Evolutionary conservation across 64 coral and sea anemone genomes (phyloP), one percentile per base, ranked within the genome.

Genomic region (Dendrophyllia cribrosa): DNA sequence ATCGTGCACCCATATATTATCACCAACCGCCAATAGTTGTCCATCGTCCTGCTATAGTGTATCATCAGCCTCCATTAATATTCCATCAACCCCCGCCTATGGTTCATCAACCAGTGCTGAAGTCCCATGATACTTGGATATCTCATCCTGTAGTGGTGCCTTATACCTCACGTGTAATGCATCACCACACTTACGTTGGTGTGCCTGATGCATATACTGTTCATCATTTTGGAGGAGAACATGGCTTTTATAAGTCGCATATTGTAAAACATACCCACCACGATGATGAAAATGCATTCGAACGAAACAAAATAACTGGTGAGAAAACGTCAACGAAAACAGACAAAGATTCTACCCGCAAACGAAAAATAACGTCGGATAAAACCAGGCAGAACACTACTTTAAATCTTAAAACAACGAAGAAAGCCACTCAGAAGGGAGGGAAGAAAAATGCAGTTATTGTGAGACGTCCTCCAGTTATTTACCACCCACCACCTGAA

Each of bases 401-500:
- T 58, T 93, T 75, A 3, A 83, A 78, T 5, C 71, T 93, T 14
- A 99, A 91, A 78, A 90, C 76, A 26, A 91, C 91, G 55, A 88
- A 76, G 46, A 24, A 25, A 10, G 91, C 75, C 77, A 91, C 65
- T 76, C 78, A 89, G 16, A 99, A 91, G 21, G 91, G 85, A 19
- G 72, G 80, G 69, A 96, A 86, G 72, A 99, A 99, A 70, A 95
- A 99, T 67, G 63, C 91, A 12, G 91, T 99, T 4, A 83, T 96
- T 21, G 81, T 99, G 16, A 91, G 93, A 66, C 68, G 94, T 55
- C 97, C 97, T 15, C 94, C 97, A 11, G 89, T 99, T 79, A 90
- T 99, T 59, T 96, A 99, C 52, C 97, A 99, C 70, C 97, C 94
- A 5, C 94, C 94, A 44, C 97, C 97, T 4, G 94, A 99, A 53